phyloP scores from a whole-genome alignment of 1,140 invertebrate species.

The Lasioglossum albipes region DNA sequence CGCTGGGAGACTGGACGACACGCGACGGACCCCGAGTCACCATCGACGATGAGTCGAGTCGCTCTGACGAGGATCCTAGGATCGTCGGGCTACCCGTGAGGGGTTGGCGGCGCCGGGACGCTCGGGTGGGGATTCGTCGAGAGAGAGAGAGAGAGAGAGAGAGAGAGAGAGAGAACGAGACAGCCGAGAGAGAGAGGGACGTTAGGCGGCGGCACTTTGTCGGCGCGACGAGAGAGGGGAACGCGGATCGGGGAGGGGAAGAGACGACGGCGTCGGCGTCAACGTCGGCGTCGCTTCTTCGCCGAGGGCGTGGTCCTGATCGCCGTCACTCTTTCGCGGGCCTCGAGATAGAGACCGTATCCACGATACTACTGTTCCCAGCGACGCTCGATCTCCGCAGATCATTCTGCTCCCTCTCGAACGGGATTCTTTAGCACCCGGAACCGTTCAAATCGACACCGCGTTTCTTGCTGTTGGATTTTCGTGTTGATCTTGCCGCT shows the following conservation, averaged over 20 bases:
- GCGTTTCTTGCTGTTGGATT: no score
- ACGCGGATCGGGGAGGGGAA: neutral
- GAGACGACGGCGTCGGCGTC: constrained; percentile 32
- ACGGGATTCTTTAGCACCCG: no score
- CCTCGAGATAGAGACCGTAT: neutral
- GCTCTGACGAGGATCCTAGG: constrained; percentile 66
- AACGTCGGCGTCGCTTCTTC: constrained; percentile 64
- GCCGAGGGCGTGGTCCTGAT: constrained; percentile 73
- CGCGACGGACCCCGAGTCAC: constrained; percentile 55
- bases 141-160: neutral
- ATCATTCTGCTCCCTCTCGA: no score
- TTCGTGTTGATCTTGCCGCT: no score
- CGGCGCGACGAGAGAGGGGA: constrained; percentile 23
- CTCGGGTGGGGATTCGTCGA: neutral
- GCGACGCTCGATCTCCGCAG: no score
- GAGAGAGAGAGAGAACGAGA: neutral
- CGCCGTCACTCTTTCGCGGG: constrained; percentile 50
- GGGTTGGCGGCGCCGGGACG: constrained; percentile 44
- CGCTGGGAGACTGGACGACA: constrained; percentile 56
- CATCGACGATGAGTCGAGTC: constrained; percentile 61
- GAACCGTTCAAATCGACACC: no score
- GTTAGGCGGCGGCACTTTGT: constrained; percentile 4
- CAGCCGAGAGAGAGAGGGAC: constrained; percentile 10
- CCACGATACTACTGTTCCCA: neutral
- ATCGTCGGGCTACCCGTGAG: constrained; percentile 54